These are phyloP conservation scores for Lepidotrigona ventralis DNA, from an alignment of 1,140 invertebrate genomes.

Conservation along the genomic window DNA sequence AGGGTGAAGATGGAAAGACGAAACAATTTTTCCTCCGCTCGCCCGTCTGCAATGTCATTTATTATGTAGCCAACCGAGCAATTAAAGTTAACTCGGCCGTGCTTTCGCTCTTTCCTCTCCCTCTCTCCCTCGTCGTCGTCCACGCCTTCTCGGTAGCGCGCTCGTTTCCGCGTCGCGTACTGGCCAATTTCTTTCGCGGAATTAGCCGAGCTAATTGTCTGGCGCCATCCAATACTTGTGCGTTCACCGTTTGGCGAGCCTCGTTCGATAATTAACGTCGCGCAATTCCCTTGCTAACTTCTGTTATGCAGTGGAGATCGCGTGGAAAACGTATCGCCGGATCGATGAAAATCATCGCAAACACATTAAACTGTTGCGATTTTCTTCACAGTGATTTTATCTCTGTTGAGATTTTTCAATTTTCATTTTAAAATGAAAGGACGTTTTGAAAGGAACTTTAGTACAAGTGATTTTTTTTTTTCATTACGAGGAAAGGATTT, in stretches of 20 bases:
- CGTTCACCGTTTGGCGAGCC: slow-evolving; percentile 17
- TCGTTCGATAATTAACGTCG: slow-evolving; percentile 62
- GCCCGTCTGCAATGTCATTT: slow-evolving; percentile 67
- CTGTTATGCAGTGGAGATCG: not conserved
- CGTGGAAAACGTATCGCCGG: not conserved
- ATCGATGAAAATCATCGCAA: too few relatives aligned
- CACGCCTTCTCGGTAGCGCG: not conserved
- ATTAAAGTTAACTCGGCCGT: slow-evolving; percentile 73
- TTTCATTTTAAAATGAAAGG: too few relatives aligned
- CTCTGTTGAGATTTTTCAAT: too few relatives aligned
- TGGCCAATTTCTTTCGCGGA: slow-evolving; percentile 64
- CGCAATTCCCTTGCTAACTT: slow-evolving; percentile 35
- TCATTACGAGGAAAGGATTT: too few relatives aligned
- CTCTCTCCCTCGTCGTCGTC: slow-evolving; percentile 1
- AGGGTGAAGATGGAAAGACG: slow-evolving; percentile 35
- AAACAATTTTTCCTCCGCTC: slow-evolving; percentile 64
- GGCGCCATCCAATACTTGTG: slow-evolving; percentile 63
- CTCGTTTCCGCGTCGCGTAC: slow-evolving; percentile 34
- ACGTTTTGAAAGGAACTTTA: too few relatives aligned
- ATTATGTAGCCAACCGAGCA: slow-evolving; percentile 68
- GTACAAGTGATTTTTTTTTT: too few relatives aligned
- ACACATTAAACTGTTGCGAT: too few relatives aligned
- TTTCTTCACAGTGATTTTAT: not conserved
- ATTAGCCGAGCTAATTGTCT: slow-evolving; percentile 74
- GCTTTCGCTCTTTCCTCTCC: slow-evolving; percentile 30